Evolutionary conservation across 37 sponge, comb jelly and placozoan genomes (phyloP), one percentile per base, ranked within the genome.

Genomic region (Beroe forskalii): DNA sequence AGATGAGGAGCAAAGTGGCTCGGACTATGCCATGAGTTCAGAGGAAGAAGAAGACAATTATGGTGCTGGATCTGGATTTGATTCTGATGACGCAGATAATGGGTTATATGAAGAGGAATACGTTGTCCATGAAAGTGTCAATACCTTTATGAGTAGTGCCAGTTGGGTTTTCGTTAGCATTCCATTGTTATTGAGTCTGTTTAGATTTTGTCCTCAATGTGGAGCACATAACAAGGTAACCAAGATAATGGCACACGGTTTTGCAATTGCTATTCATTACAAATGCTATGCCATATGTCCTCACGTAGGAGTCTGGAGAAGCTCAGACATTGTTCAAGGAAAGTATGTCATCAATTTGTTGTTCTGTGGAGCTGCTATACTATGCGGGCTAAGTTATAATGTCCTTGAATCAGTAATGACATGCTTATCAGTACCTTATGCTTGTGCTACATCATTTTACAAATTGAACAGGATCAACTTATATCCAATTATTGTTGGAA

Each of bases 301-400:
- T 63, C 66, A 63, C 66, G 66, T 28, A 20, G 66, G 66, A 63
- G 66, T 63, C 25, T 63, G 66, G 66, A 8, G 66, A 8, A 63
- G 66, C 66, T 63, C 66, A 20, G 4, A 3, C 14, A 3, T 63
- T 4, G 25, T 6, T 28, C 14, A 20, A 3, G 25, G 25, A n/a
- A 63, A 63, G 66, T 63, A 63, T 20, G 66, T 28, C 28, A 23
- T 24, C 66, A 20, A 63, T 30, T 19, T 63, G 9, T 24, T 63
- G 6, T 6, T 63, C 25, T 63, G 28, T n/a, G 66, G 28, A 28
- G 66, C 66, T 23, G 14, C 66, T 63, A 23, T 63, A 3, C 6
- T 63, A 30, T 63, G 66, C 25, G 66, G 66, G 25, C 3, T 63
- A 19, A 63, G 66, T 63, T 63, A 63, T 20, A 63, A 19, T 63